A percentile compares a stretch with the other conserved stretches of the same genome.
Evolutionary conservation across 2,888 invertebrate species (phyloP).

Genomic region (Dasypolia templi): DNA sequence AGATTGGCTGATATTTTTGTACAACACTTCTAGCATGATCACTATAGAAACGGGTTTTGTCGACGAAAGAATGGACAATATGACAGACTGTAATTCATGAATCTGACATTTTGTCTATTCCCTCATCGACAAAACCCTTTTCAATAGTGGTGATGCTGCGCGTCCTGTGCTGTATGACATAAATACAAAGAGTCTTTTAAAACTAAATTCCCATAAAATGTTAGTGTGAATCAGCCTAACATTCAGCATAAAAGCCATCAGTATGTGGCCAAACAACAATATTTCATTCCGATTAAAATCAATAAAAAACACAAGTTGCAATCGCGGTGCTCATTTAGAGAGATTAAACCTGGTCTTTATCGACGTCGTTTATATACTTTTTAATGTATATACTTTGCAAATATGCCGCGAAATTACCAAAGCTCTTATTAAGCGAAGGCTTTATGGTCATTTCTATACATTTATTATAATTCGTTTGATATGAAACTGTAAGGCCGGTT

Average conservation of each 20-base stretch:
- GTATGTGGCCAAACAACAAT: conserved; percentile 21
- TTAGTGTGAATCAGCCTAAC: neutral
- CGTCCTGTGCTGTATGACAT: too few species aligned
- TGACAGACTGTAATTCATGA: too few species aligned
- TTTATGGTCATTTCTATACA: conserved; percentile 54
- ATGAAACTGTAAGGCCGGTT: conserved; percentile 52
- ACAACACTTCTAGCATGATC: too few species aligned
- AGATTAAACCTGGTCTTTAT: conserved; percentile 64
- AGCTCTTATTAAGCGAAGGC: conserved; percentile 61
- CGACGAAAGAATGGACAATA: too few species aligned
- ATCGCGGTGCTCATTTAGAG: conserved; percentile 38
- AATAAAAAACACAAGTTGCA: conserved; percentile 50
- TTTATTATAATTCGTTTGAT: conserved; percentile 65
- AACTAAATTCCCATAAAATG: too few species aligned
- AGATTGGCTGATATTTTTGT: too few species aligned
- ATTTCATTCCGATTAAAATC: conserved; percentile 55
- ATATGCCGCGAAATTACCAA: conserved; percentile 65
- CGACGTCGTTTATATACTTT: conserved; percentile 60
- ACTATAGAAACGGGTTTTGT: too few species aligned
- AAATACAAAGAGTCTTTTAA: too few species aligned
- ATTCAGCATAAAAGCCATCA: neutral
- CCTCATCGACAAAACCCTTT: too few species aligned
- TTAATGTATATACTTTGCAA: conserved; percentile 69
- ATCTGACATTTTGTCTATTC: too few species aligned
- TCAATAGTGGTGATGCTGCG: too few species aligned